A percentile compares a stretch with the other conserved stretches of the same genome.
Evolutionary conservation across 2,113 vertebrate species (phyloP).

Genomic region (Capreolus pygargus): DNA sequence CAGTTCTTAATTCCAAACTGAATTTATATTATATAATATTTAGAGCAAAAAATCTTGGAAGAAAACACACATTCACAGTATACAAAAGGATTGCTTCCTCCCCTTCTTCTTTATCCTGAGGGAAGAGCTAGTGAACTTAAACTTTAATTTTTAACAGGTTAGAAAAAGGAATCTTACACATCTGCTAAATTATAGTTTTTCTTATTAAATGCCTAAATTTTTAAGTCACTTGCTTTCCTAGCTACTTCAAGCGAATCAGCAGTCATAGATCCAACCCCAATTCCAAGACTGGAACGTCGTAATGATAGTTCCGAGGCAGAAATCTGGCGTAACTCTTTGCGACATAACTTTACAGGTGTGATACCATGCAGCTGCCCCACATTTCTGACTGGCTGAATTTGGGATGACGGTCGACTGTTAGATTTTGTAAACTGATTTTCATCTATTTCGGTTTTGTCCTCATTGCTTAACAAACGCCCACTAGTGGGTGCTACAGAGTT

Average conservation of each 20-base stretch:
- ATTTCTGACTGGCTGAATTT: conserved; percentile 55
- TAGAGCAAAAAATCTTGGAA: background rate
- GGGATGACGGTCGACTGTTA: conserved; percentile 29
- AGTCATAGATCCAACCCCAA: conserved; percentile 73
- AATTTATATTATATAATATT: background rate
- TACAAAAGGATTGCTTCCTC: background rate
- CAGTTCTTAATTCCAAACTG: conserved; percentile 35
- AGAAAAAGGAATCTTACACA: conserved; percentile 37
- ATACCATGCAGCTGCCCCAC: conserved; percentile 62
- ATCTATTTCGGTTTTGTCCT: conserved; percentile 57
- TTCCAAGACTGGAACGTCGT: conserved; percentile 74
- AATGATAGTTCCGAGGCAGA: conserved; percentile 78
- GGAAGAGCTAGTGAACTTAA: background rate
- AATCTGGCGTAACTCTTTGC: conserved; percentile 84
- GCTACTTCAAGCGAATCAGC: conserved; percentile 84
- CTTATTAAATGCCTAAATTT: conserved; percentile 62
- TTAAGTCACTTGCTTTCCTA: conserved; percentile 75
- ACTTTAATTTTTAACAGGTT: conserved; percentile 40
- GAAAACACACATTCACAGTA: background rate
- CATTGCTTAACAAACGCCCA: conserved; percentile 55
- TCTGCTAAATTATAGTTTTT: background rate
- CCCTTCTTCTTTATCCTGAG: background rate
- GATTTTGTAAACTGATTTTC: conserved; percentile 57
- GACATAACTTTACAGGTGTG: conserved; percentile 82
- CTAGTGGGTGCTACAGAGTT: conserved; percentile 30